phyloP scores from a whole-genome alignment of 2,797 vertebrate species.

The Hyperoplus immaculatus region DNA sequence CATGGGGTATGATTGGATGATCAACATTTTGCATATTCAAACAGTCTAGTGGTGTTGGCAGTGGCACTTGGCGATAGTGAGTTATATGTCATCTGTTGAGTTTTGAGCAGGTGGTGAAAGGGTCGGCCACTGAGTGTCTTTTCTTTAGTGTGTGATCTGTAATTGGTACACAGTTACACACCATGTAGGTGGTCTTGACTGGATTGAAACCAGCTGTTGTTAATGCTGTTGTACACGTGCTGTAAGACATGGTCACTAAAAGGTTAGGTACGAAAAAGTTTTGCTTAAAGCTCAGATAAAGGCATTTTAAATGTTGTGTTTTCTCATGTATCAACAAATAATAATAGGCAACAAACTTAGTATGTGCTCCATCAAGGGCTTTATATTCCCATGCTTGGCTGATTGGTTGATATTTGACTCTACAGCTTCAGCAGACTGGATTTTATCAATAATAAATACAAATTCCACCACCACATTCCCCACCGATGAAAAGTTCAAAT shows the following conservation, averaged over 20 bases:
- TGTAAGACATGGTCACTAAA: not conserved
- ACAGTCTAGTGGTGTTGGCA: not conserved
- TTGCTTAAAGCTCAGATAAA: not conserved
- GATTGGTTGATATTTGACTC: not conserved
- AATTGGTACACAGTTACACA: slow-evolving; percentile 25
- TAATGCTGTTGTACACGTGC: slow-evolving; percentile 4
- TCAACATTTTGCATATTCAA: not conserved
- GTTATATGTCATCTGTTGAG: slow-evolving; percentile 7
- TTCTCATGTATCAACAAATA: not conserved
- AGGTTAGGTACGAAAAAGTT: not conserved
- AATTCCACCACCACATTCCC: not conserved
- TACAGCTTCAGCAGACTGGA: not conserved
- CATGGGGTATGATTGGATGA: not conserved
- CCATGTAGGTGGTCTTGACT: slow-evolving; percentile 50
- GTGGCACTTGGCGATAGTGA: not conserved
- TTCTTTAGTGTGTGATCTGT: slow-evolving; percentile 32
- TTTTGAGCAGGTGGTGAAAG: slow-evolving; percentile 53
- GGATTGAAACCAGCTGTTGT: slow-evolving; percentile 64
- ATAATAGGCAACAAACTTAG: not conserved
- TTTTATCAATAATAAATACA: not conserved
- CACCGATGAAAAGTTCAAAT: fast-evolving
- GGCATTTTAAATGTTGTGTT: too few relatives aligned
- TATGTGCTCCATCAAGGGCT: not conserved
- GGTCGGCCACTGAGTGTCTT: slow-evolving; percentile 38
- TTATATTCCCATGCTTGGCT: not conserved